Conservation (phyloP, 92 coral and sea anemone species). For the Epizoanthus ramosus region DNA sequence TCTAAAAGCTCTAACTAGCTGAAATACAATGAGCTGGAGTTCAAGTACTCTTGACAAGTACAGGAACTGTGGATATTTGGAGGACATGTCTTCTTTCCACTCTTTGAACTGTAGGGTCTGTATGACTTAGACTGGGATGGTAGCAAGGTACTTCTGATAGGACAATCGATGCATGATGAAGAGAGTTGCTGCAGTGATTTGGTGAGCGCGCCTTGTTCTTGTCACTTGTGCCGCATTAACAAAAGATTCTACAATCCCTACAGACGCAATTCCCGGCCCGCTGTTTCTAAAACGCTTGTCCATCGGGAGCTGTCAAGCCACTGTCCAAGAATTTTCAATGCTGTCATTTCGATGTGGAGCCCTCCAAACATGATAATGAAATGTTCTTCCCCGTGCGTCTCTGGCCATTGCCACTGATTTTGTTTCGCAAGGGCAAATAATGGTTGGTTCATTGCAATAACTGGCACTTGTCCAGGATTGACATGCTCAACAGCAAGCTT, state of each 20-base stretch:
- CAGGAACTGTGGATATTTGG: constrained; percentile 9
- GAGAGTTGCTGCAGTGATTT: constrained; percentile 25
- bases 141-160: constrained; percentile 18
- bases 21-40: constrained; percentile 26
- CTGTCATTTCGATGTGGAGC: constrained; percentile 53
- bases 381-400: constrained; percentile 53
- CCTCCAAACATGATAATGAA: constrained; percentile 57
- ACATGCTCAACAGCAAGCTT: constrained; percentile 43
- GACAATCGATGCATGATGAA: constrained; percentile 3
- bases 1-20: constrained; percentile 28
- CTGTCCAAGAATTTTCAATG: constrained; percentile 52
- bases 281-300: constrained; percentile 31
- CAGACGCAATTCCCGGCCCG: constrained; percentile 42
- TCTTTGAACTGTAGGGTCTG: constrained; percentile 14
- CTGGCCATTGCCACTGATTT: constrained; percentile 31
- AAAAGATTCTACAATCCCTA: constrained; percentile 50
- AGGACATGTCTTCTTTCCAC: constrained; percentile 20
- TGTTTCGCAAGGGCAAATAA: constrained; percentile 47
- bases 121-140: too few relatives aligned
- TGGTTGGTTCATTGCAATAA: constrained; percentile 40
- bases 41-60: constrained; percentile 34
- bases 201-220: constrained; percentile 44
- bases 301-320: constrained; percentile 54
- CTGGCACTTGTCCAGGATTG: constrained; percentile 60
- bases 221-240: constrained; percentile 24